Percentiles rank a stretch among this genome's conserved stretches.
phyloP scores from a whole-genome alignment of 2,888 invertebrate species.

The Pristionchus maxplancki region DNA sequence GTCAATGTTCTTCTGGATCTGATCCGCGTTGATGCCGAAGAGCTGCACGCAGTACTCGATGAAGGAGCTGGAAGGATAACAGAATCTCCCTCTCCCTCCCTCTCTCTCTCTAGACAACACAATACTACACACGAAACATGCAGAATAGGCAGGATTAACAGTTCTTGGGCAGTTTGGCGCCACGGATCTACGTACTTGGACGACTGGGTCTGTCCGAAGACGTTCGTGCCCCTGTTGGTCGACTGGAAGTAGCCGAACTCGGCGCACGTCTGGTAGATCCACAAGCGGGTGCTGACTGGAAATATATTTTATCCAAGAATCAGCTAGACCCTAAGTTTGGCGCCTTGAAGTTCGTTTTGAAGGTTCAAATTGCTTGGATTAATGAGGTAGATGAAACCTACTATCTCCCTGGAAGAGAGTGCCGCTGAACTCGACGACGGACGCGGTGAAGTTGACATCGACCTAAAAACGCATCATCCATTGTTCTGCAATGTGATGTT shows the following conservation, averaged over 20 bases:
- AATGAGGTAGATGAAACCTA: neutral
- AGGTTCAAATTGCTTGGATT: too few species aligned
- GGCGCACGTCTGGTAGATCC: constrained; percentile 49
- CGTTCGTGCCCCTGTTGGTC: constrained; percentile 31
- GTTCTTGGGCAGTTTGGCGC: too few species aligned
- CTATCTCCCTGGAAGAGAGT: neutral
- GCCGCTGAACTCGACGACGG: neutral
- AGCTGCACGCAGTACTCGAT: neutral
- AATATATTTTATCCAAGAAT: too few species aligned
- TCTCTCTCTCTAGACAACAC: too few species aligned
- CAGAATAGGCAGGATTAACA: too few species aligned
- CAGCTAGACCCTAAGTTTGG: too few species aligned
- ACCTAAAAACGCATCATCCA: neutral
- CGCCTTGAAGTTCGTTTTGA: too few species aligned
- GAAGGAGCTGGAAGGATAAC: neutral
- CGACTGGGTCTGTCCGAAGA: constrained; percentile 26
- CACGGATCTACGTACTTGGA: constrained; percentile 13
- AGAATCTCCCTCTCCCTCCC: too few species aligned
- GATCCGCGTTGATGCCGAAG: constrained; percentile 29
- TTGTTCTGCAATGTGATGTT: neutral
- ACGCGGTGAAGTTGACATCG: neutral
- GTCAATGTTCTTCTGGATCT: constrained; percentile 46
- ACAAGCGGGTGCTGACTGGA: constrained; percentile 5
- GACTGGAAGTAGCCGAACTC: constrained; percentile 50
- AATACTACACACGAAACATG: too few species aligned